Base-by-base conservation (phyloP, 2,797 vertebrate species). In the Mareca strepera region DNA sequence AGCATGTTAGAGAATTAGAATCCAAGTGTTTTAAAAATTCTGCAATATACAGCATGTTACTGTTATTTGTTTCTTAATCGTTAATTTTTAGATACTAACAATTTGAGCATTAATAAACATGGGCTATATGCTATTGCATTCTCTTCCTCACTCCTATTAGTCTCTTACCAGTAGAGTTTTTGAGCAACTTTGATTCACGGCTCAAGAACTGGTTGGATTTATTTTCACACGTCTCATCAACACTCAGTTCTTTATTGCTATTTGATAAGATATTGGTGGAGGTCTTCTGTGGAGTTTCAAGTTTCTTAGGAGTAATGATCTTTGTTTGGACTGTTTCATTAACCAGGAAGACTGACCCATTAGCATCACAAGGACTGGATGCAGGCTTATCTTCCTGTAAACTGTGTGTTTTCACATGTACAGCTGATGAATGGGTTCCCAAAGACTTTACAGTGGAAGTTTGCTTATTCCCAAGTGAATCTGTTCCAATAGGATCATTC, bases 151-250 rank as follows among this genome's bases (percentile, higher is more conserved):
- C 11, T 68, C 53, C 22, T 17, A 10, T 15, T 41, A 86, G 60
- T 26, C 17, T 96, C 97, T 98, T 98, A 99, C 98, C 98, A 96
- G 93, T 80, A 75, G 72, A 50, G 60, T 25, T 94, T 92, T 96
- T 72, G 21, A 94, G 78, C 37, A 85, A 87, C 48, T 92, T 94
- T 82, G 85, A 92, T 59, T 96, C 96, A 63, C 33, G 90, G 33
- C 74, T 90, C 92, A 75, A 59, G 55, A 89, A 56, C 39, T 82
- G 68, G 53, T 85, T 83, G 84, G 94, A 60, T 91, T 94, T 92
- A 80, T 91, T 94, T 94, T 90, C 77, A 81, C 0, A 1, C 22
- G 55, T 69, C 63, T 97, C 91, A 77, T 78, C 55, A 63, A 59
- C 43, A 20, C 46, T 89, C 92, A 8, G 68, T 75, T 77, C 31